A percentile compares a stretch with the other conserved stretches of the same genome.
Evolutionary conservation across 2,888 invertebrate genomes (phyloP).

Genomic region (Scaptomyza reducta): DNA sequence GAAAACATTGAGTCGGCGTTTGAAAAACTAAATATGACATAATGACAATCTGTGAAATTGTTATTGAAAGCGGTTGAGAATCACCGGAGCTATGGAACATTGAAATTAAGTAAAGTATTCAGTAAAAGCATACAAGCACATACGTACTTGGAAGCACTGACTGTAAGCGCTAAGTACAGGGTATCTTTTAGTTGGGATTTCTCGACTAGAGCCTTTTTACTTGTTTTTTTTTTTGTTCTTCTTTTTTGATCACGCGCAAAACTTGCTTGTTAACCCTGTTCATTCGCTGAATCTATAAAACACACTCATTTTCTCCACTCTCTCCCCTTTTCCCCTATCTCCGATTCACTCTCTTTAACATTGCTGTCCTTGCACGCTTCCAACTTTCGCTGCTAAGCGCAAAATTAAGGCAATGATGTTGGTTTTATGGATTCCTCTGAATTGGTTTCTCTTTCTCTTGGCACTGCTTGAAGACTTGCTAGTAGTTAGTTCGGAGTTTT

Average conservation of each 20-base stretch:
- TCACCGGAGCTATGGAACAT: no score
- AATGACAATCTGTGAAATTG: no score
- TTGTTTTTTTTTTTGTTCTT: no score
- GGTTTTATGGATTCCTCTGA: conserved; percentile 68
- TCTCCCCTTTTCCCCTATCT: not conserved
- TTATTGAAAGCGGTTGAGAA: no score
- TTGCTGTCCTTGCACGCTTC: conserved; percentile 37
- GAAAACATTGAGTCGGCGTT: no score
- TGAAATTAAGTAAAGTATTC: no score
- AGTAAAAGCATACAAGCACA: no score
- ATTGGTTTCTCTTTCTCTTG: conserved; percentile 60
- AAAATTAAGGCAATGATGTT: conserved; percentile 77
- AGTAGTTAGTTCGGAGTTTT: conserved; percentile 16
- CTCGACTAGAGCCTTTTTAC: no score
- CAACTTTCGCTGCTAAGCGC: conserved; percentile 65
- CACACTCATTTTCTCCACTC: not conserved
- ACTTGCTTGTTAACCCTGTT: conserved; percentile 40
- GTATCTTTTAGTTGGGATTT: no score
- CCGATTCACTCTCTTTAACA: not conserved
- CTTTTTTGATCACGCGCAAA: conserved; percentile 8
- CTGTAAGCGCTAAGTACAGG: no score
- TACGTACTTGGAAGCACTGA: no score
- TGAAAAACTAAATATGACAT: no score
- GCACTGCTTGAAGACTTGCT: conserved; percentile 15
- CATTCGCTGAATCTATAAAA: conserved; percentile 5